Conservation (phyloP, 1,140 invertebrate species). For the Philopotamus ludificatus region DNA sequence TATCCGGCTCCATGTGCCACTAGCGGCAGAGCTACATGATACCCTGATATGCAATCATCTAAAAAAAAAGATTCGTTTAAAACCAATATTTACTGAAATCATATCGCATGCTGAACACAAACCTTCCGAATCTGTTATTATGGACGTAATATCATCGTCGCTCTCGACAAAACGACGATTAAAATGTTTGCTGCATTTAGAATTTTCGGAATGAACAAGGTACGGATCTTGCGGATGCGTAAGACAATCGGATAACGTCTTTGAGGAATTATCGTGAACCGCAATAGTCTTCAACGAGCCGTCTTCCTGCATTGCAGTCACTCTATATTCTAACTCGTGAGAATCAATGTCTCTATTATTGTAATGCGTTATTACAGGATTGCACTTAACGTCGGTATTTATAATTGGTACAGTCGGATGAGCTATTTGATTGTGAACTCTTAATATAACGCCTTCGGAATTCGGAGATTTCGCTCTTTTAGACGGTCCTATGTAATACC, state of each 20-base stretch:
- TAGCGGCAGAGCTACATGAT: constrained; percentile 52
- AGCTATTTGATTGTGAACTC: constrained; percentile 53
- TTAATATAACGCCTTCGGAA: constrained; percentile 49
- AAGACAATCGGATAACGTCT: constrained; percentile 52
- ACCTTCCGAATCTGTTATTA: constrained; percentile 56
- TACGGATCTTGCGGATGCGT: constrained; percentile 54
- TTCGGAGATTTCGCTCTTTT: constrained; percentile 51
- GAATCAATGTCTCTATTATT: constrained; percentile 46
- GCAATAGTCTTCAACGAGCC: constrained; percentile 54
- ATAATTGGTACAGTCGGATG: constrained; percentile 47
- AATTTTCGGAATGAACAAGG: constrained; percentile 55
- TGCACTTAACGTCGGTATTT: constrained; percentile 45
- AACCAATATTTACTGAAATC: background rate
- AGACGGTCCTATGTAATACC: constrained; percentile 51
- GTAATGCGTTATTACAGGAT: constrained; percentile 41
- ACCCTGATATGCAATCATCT: constrained; percentile 56
- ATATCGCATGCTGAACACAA: background rate
- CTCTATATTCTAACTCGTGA: constrained; percentile 54
- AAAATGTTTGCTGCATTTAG: constrained; percentile 56
- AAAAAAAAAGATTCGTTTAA: constrained; percentile 23
- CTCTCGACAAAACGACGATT: constrained; percentile 55
- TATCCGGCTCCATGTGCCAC: constrained; percentile 51
- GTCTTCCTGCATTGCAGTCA: constrained; percentile 55
- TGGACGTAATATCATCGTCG: constrained; percentile 55
- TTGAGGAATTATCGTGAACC: constrained; percentile 55